Evolutionary conservation across 2,888 invertebrate species (phyloP).

Genomic region (Agrypnus murinus): DNA sequence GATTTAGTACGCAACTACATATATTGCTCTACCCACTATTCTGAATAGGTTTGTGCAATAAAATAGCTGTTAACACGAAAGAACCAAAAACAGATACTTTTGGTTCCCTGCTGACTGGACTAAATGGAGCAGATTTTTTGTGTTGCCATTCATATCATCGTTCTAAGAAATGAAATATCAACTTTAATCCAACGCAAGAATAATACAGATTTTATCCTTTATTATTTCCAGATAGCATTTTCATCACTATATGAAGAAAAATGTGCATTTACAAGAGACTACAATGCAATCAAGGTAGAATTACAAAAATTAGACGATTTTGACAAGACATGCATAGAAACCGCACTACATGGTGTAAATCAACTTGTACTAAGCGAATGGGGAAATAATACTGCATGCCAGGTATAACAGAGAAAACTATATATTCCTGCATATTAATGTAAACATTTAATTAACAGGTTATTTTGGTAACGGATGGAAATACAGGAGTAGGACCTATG

Average conservation of each 20-base stretch:
- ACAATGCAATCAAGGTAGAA: conserved; percentile 84
- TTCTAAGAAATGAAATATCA: too few species aligned
- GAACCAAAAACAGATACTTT: too few species aligned
- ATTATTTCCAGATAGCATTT: conserved; percentile 68
- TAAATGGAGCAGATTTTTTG: too few species aligned
- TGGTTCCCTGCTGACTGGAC: too few species aligned
- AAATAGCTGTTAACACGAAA: too few species aligned
- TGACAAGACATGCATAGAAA: conserved; percentile 90
- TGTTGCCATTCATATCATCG: too few species aligned
- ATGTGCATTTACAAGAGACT: conserved; percentile 92
- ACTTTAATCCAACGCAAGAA: too few species aligned
- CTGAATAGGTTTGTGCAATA: too few species aligned
- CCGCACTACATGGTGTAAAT: conserved; percentile 85
- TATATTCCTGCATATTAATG: conserved; percentile 49
- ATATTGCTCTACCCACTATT: too few species aligned
- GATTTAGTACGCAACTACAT: too few species aligned
- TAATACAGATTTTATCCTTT: too few species aligned
- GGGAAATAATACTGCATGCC: conserved; percentile 91
- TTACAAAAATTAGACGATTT: conserved; percentile 86
- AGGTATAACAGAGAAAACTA: conserved; percentile 71
- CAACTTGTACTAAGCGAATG: conserved; percentile 89
- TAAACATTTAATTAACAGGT: conserved; percentile 72
- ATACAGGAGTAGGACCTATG: conserved; percentile 79
- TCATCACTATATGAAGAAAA: conserved; percentile 75
- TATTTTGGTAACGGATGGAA: conserved; percentile 85